These are phyloP conservation scores for Rhea pennata DNA, from an alignment of 2,113 vertebrate genomes.

Conservation along the genomic window DNA sequence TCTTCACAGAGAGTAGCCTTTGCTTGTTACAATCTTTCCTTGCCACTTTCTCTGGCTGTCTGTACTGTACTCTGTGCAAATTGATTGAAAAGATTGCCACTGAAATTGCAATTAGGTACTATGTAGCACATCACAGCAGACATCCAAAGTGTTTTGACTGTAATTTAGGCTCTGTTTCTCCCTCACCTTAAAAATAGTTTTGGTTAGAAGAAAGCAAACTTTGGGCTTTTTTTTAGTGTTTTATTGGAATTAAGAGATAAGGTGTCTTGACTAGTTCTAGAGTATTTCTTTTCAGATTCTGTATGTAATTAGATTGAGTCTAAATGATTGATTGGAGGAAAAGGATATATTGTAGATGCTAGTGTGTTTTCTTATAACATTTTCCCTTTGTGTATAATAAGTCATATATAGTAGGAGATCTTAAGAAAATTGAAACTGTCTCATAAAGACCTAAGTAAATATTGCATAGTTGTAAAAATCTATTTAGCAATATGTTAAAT, in stretches of 20 bases:
- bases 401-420: not conserved
- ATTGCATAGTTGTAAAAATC: not conserved
- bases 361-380: not conserved
- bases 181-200: not conserved
- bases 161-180: not conserved
- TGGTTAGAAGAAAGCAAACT: not conserved
- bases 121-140: not conserved
- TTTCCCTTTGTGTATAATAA: not conserved
- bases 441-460: not conserved
- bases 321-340: not conserved
- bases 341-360: not conserved
- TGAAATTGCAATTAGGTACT: not conserved
- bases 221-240: not conserved
- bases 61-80: not conserved
- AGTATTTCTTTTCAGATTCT: not conserved
- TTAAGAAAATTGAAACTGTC: not conserved
- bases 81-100: not conserved
- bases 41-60: not conserved
- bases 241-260: not conserved
- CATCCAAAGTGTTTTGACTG: not conserved
- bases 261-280: not conserved
- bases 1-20: not conserved
- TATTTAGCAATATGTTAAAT: not conserved
- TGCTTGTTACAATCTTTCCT: not conserved
- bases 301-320: not conserved